Base-by-base conservation (phyloP, 2,888 invertebrate species). In the Cheilosia soror region DNA sequence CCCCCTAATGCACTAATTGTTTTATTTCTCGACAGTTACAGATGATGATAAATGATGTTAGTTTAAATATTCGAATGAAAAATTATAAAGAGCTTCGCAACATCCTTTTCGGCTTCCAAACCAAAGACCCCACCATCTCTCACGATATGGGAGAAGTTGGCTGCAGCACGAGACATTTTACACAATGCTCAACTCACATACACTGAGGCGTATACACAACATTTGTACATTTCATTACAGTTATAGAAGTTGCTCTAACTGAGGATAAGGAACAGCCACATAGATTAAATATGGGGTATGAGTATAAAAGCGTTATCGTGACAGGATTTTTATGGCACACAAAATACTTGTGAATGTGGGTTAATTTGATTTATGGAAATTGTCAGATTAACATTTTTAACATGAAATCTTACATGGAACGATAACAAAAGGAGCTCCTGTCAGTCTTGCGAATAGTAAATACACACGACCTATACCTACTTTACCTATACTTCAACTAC, bases 331-430 rank as follows among this genome's bases (percentile, higher is more conserved):
- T 79, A 53, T 69, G 47, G 47, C 40, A 53, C 63, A 65, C 69
- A 84, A 73, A 75, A 71, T 71, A 69, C 72, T 75, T 75, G 69
- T 69, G 78, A 78, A 83, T 87, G 83, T 88, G 87, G 86, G 82
- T 87, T 87, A 87, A 88, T 87, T 84, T 88, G 87, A 88, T 88
- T 87, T 88, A 88, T 88, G 87, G 84, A 88, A 85, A 86, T 87
- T 88, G 87, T 88, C 82, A 86, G 86, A 87, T 87, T 87, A 87
- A 88, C 86, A 82, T 87, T 88, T 87, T 81, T 84, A 88, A 87
- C 73, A 79, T 79, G 73, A 79, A 75, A 83, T 62, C 79, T 68
- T 69, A 79, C 83, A 79, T 83, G 83, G 79, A 72, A 65, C 66
- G 79, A 79, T 79, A 79, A 79, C 79, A 79, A 72, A 72, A 33